Conservation (phyloP, 64 coral and sea anemone genomes). For the Hydrozoanthus tunicans region DNA sequence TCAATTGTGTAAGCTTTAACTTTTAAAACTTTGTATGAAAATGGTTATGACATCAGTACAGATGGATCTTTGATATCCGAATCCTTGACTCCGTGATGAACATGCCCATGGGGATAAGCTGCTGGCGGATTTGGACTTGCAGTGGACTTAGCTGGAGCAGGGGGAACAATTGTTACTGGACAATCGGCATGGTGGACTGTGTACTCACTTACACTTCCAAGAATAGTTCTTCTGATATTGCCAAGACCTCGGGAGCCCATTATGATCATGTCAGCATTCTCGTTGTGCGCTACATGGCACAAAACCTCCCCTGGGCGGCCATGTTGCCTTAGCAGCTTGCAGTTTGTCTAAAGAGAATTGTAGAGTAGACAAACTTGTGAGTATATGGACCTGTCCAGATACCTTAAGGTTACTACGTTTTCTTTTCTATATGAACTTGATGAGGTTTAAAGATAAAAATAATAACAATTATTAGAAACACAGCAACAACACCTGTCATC, state of each 20-base stretch:
- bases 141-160: background rate
- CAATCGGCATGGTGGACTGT: conserved; percentile 26
- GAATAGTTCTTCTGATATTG: conserved; percentile 31
- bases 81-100: conserved; percentile 23
- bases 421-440: no score
- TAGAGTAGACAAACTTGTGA: no score
- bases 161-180: conserved; percentile 31
- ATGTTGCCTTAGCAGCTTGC: conserved; percentile 23
- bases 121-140: background rate
- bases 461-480: no score
- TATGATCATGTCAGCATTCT: conserved; percentile 50
- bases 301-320: conserved; percentile 18
- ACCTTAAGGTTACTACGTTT: no score
- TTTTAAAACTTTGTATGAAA: background rate
- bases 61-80: conserved; percentile 36
- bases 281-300: conserved; percentile 43
- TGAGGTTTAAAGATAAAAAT: no score
- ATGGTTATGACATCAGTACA: conserved; percentile 34
- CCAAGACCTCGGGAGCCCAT: conserved; percentile 45
- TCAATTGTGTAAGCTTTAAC: background rate
- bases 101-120: background rate
- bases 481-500: no score
- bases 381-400: no score
- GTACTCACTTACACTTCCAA: conserved; percentile 39
- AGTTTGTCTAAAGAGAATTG: conserved; percentile 15